Evolutionary conservation across 2,797 vertebrate species (phyloP).

Genomic region (Typhlichthys eigenmanni): DNA sequence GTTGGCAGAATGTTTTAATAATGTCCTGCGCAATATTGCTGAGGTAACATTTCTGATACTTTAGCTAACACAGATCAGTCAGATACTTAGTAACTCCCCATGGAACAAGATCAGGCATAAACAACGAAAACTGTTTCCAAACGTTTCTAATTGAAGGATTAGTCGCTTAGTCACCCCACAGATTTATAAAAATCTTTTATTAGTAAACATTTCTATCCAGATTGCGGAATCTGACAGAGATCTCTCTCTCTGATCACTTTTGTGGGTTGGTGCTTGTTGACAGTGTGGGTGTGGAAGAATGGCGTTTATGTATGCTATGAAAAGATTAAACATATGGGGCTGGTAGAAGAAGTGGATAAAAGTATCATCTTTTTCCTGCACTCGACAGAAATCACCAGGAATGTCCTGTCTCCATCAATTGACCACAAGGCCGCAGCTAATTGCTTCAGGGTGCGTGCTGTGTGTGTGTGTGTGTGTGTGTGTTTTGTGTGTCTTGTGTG

Average conservation of each 20-base stretch:
- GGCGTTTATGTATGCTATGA: constrained; percentile 38
- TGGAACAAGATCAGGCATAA: background rate
- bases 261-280: constrained; percentile 55
- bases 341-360: constrained; percentile 51
- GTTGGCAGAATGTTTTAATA: background rate
- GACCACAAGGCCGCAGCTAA: constrained; percentile 76
- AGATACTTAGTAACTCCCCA: background rate
- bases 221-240: constrained; percentile 13
- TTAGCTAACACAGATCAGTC: background rate
- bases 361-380: constrained; percentile 59
- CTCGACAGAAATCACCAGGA: constrained; percentile 62
- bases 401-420: constrained; percentile 66
- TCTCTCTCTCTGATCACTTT: constrained; percentile 28
- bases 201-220: background rate
- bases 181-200: constrained; percentile 4
- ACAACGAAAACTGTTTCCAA: background rate
- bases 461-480: constrained; percentile 20
- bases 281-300: constrained; percentile 48
- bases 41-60: no score
- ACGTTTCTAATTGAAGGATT: constrained; percentile 20
- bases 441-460: constrained; percentile 75
- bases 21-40: background rate
- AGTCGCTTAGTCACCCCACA: constrained; percentile 11
- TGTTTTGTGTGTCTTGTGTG: background rate
- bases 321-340: constrained; percentile 57